Percentiles rank a stretch among this genome's conserved stretches.
Conservation (phyloP, 2,797 vertebrate genomes). For the Takifugu rubripes region DNA sequence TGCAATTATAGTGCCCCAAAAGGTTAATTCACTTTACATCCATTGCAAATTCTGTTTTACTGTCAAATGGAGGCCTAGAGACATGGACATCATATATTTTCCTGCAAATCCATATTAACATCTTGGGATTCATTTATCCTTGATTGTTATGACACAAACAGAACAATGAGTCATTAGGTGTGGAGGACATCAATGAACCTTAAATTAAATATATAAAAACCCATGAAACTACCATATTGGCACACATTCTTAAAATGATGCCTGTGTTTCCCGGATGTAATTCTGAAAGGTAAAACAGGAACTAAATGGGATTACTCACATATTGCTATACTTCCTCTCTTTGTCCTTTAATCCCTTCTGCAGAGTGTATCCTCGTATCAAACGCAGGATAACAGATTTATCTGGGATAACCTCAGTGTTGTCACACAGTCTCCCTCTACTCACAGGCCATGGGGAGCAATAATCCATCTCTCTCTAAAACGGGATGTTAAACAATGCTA, state of each 20-base stretch:
- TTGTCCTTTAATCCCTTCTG: slow-evolving; percentile 57
- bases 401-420: slow-evolving; percentile 71
- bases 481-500: slow-evolving; percentile 71
- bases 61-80: slow-evolving; percentile 10
- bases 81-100: slow-evolving; percentile 17
- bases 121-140: slow-evolving; percentile 14
- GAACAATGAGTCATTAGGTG: background rate
- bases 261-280: slow-evolving; percentile 15
- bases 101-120: slow-evolving; percentile 18
- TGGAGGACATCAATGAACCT: background rate
- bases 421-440: slow-evolving; percentile 56
- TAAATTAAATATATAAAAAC: slow-evolving; percentile 5
- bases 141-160: slow-evolving; percentile 9
- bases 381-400: slow-evolving; percentile 73
- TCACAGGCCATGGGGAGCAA: slow-evolving; percentile 52
- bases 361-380: slow-evolving; percentile 53
- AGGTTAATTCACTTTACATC: slow-evolving; percentile 3
- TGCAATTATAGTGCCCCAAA: slow-evolving; percentile 2
- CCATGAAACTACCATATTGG: slow-evolving; percentile 3
- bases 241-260: background rate
- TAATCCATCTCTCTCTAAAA: slow-evolving; percentile 70
- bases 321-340: slow-evolving; percentile 49
- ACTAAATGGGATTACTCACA: slow-evolving; percentile 53
- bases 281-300: slow-evolving; percentile 52
- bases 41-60: slow-evolving; percentile 7